A percentile compares a stretch with the other conserved stretches of the same genome.
Conservation (phyloP, 1,140 invertebrate genomes). For the Drosophila parabipectinata region DNA sequence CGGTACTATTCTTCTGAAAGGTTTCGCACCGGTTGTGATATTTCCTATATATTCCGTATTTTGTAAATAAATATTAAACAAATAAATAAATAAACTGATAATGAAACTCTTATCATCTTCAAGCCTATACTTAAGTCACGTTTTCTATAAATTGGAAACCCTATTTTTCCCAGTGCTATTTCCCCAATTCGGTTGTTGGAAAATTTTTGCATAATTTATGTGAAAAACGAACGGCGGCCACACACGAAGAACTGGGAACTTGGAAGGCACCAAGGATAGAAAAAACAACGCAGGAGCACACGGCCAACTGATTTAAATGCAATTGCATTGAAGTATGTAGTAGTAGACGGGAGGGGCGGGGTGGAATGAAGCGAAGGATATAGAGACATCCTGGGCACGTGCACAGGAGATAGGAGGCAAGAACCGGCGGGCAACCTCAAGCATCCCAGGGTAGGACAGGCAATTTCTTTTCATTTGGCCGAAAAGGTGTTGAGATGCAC, state of each 20-base stretch:
- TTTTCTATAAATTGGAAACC: neutral
- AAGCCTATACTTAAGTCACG: neutral
- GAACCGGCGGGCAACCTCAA: slow-evolving; percentile 17
- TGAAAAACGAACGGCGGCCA: slow-evolving; percentile 52
- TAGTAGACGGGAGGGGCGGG: slow-evolving; percentile 20
- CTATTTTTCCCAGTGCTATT: neutral
- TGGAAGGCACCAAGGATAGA: neutral
- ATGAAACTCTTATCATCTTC: neutral
- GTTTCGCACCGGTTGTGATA: too few relatives aligned
- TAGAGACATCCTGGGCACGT: slow-evolving; percentile 45
- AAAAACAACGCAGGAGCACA: slow-evolving; percentile 51
- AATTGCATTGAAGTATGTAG: slow-evolving; percentile 71
- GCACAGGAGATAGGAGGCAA: neutral
- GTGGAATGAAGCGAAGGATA: neutral
- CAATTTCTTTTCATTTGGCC: slow-evolving; percentile 76
- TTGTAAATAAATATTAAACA: too few relatives aligned
- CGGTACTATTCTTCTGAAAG: too few relatives aligned
- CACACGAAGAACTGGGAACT: slow-evolving; percentile 54
- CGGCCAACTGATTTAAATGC: slow-evolving; percentile 75
- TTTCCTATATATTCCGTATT: too few relatives aligned
- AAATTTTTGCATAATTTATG: slow-evolving; percentile 83
- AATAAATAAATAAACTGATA: neutral
- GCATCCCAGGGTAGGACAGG: slow-evolving; percentile 30
- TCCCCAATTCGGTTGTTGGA: slow-evolving; percentile 36
- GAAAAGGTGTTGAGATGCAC: slow-evolving; percentile 73